A percentile compares a stretch with the other conserved stretches of the same genome.
Evolutionary conservation across 2,888 invertebrate genomes (phyloP).

Genomic region (Ecdyonurus torrentis): DNA sequence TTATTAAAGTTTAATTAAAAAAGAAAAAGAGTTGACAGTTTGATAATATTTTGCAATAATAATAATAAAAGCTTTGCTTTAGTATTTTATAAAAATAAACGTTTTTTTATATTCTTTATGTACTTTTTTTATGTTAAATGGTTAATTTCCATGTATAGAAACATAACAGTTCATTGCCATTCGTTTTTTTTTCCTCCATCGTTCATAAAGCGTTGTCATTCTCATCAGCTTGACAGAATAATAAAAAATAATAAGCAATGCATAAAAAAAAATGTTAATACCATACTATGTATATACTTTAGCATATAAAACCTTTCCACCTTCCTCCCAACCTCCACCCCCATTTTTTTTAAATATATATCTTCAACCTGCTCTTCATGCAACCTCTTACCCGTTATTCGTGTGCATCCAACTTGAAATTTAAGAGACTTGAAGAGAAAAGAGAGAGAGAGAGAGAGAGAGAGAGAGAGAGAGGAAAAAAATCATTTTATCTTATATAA

Average conservation of each 20-base stretch:
- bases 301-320: no score
- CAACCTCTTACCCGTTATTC: neutral
- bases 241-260: neutral
- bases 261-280: no score
- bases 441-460: no score
- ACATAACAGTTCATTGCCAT: neutral
- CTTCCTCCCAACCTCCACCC: neutral
- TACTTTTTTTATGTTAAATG: neutral
- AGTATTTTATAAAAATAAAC: neutral
- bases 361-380: neutral
- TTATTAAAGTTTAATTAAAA: no score
- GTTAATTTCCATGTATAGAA: neutral
- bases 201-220: neutral
- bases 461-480: no score
- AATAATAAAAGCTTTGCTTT: no score
- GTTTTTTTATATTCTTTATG: neutral
- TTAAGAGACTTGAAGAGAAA: neutral
- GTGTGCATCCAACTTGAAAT: neutral
- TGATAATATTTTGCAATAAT: no score
- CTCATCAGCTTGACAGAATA: neutral
- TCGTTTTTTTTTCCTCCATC: neutral
- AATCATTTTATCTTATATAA: neutral
- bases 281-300: no score
- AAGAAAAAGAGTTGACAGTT: no score
- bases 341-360: neutral